Base-by-base conservation (phyloP, 1,140 invertebrate genomes). In the Drosophila subpulchrella region DNA sequence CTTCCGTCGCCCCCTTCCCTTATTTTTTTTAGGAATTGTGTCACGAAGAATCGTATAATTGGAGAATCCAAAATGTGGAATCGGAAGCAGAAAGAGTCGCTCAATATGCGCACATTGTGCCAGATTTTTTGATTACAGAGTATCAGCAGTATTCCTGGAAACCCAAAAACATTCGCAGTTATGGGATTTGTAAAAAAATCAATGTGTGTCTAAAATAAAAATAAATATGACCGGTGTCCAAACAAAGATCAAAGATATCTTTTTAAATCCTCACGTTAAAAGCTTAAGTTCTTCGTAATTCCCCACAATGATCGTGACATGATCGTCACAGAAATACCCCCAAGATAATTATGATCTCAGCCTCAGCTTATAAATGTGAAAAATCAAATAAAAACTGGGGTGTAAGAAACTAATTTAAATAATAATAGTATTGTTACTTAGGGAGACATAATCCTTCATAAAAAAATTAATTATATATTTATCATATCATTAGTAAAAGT, bases 81-180 rank as follows among this genome's bases (percentile, higher is more conserved):
- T 76, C 73, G 55, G 27, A 68, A 66, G 58, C 41, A 53, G 12
- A 39, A 15, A 17, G 11, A 50, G 13, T 10, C 46, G 48, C 50
- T 82, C 60, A 75, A 61, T 79, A 82, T 82, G 80, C 80, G 60
- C 51, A 71, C 63, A 83, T 71, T 82, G 80, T 82, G 56, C 80
- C 70, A 75, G 20, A 48, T 59, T 20, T 50, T 62, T 34, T 20
- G 17, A 27, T 5, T 20, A 44, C 20, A 67, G 47, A 62, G 65
- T 67, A 53, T 44, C 27, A 41, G 3, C 0, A 5, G 15, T 44
- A 2, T 61, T 46, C 20, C n/a, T 27, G 60, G 39, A 60, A 62
- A 20, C 20, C 20, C 20, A 20, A 20, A 20, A 20, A 20, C 20
- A 20, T 20, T 20, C 20, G 20, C 20, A 3, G 10, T n/a, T 30